A percentile compares a stretch with the other conserved stretches of the same genome.
These are phyloP conservation scores for Cricetomys ansorgei DNA, from an alignment of 2,113 vertebrate genomes.

Conservation along the genomic window DNA sequence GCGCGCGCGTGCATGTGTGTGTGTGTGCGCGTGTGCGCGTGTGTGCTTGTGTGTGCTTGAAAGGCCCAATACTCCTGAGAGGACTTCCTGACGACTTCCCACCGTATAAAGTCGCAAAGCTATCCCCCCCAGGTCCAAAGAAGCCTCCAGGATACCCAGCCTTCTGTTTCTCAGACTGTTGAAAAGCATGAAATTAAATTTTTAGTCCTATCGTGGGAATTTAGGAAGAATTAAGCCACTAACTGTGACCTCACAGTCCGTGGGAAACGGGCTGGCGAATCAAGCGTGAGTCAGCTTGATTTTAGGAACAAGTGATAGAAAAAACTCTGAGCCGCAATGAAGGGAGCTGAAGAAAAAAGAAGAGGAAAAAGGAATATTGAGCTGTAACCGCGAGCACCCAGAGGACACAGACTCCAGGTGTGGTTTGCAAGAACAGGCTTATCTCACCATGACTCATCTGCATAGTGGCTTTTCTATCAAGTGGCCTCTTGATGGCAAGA, in stretches of 20 bases:
- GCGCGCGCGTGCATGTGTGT: not conserved
- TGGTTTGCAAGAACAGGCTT: not conserved
- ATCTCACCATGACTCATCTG: not conserved
- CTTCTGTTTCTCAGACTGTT: slow-evolving; percentile 50
- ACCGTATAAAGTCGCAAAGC: not conserved
- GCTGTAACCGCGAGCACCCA: not conserved
- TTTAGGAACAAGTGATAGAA: slow-evolving; percentile 19
- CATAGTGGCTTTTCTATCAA: not conserved
- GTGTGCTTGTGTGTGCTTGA: not conserved
- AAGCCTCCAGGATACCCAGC: not conserved
- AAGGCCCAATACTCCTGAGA: slow-evolving; percentile 7
- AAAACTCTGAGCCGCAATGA: slow-evolving; percentile 7
- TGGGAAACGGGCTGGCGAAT: slow-evolving; percentile 46
- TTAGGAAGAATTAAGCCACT: slow-evolving; percentile 9
- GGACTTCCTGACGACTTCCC: not conserved
- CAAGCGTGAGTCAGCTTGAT: not conserved
- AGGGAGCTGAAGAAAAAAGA: not conserved
- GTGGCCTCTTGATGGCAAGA: not conserved
- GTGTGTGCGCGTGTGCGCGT: not conserved
- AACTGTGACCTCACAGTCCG: slow-evolving; percentile 35
- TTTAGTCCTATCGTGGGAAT: slow-evolving; percentile 46
- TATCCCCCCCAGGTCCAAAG: not conserved
- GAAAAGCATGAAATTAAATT: slow-evolving; percentile 70
- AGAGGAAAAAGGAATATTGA: not conserved
- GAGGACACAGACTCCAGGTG: not conserved